Percentiles rank a stretch among this genome's conserved stretches.
phyloP scores from a whole-genome alignment of 2,888 invertebrate species.

The Heliconius cydno region DNA sequence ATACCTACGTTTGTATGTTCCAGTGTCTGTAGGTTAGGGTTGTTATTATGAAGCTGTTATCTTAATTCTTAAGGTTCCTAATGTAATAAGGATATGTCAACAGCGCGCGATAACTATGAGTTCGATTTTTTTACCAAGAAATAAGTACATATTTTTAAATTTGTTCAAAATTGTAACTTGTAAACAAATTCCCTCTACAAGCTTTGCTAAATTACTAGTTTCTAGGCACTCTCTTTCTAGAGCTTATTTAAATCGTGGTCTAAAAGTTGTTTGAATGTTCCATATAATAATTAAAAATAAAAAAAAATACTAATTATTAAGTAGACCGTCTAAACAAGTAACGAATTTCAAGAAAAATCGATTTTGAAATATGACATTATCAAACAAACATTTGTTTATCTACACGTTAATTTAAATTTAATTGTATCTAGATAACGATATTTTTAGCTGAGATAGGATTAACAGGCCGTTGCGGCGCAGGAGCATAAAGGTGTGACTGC shows the following conservation, averaged over 20 bases:
- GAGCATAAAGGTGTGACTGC: too few relatives aligned
- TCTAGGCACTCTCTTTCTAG: background rate
- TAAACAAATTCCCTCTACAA: too few relatives aligned
- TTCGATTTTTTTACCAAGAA: background rate
- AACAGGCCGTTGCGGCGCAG: too few relatives aligned
- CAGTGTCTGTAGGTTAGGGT: constrained; percentile 2
- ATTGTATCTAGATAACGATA: constrained; percentile 2
- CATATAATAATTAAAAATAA: background rate
- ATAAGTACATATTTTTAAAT: background rate
- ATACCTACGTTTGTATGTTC: background rate
- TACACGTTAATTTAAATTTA: background rate
- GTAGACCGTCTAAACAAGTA: too few relatives aligned
- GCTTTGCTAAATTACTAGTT: too few relatives aligned
- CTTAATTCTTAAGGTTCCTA: background rate
- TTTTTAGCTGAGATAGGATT: background rate
- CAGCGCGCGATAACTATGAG: background rate
- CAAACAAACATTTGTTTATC: background rate
- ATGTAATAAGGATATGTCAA: background rate
- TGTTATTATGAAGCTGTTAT: background rate
- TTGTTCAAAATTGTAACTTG: background rate
- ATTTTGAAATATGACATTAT: too few relatives aligned
- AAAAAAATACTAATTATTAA: background rate
- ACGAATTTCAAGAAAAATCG: too few relatives aligned
- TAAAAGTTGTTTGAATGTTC: background rate
- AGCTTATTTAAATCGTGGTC: background rate